Evolutionary conservation across 2,888 invertebrate species (phyloP).

Genomic region (Drosophila anomalipes): DNA sequence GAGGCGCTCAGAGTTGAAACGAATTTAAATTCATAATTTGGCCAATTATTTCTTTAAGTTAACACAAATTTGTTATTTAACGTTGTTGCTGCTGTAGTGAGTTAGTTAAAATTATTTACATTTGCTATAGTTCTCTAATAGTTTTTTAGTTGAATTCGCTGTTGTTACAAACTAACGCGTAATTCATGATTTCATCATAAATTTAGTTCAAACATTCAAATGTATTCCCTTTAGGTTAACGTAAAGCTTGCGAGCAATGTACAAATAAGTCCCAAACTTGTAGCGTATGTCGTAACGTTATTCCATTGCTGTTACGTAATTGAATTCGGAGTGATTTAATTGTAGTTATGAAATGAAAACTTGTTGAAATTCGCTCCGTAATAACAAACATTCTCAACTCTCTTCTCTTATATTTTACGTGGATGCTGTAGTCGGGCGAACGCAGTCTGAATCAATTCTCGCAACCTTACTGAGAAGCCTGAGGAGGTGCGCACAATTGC

Average conservation of each 20-base stretch:
- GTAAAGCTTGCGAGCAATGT: background rate
- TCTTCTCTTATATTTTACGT: background rate
- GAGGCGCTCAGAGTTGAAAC: background rate
- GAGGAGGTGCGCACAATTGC: slow-evolving; percentile 64
- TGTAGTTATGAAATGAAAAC: background rate
- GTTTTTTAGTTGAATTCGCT: background rate
- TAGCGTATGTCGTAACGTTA: background rate
- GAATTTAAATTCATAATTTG: background rate
- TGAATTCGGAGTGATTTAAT: background rate
- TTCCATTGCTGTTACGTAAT: background rate
- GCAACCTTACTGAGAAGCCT: slow-evolving; percentile 84
- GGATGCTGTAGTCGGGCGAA: slow-evolving; percentile 67
- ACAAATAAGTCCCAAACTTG: background rate
- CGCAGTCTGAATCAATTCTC: slow-evolving; percentile 85
- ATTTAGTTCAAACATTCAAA: too few relatives aligned
- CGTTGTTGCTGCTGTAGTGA: background rate
- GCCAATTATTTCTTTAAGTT: background rate
- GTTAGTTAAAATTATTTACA: background rate
- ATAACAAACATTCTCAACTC: slow-evolving; percentile 19
- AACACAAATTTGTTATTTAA: background rate
- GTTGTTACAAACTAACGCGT: background rate
- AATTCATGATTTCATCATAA: background rate
- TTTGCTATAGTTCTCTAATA: background rate
- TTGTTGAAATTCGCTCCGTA: background rate
- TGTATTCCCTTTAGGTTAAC: background rate